These are phyloP conservation scores for Epizoanthus rinbou DNA, from an alignment of 92 coral and sea anemone species.

Conservation along the genomic window DNA sequence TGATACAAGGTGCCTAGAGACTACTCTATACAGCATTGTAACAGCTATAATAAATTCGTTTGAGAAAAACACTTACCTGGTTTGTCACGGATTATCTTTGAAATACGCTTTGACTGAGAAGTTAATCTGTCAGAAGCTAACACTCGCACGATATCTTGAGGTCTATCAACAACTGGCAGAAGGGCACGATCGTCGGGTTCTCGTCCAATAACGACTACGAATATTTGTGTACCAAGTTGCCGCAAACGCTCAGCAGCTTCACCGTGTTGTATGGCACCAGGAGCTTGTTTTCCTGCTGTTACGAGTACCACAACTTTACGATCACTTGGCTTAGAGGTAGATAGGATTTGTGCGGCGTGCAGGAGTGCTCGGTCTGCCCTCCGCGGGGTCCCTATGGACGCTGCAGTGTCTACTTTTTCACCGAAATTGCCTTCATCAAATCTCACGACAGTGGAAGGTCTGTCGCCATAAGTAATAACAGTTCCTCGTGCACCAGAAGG, in stretches of 20 bases:
- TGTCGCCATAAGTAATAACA: neutral
- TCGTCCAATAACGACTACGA: constrained; percentile 6
- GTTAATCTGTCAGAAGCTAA: neutral
- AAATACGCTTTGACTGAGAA: neutral
- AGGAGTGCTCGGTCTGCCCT: constrained; percentile 4
- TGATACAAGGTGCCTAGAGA: no score
- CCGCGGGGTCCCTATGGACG: neutral
- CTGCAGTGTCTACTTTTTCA: constrained; percentile 4
- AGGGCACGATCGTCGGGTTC: neutral
- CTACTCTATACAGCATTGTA: no score
- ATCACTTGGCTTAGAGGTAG: neutral
- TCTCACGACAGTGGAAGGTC: constrained; percentile 18
- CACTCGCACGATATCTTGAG: constrained; percentile 10
- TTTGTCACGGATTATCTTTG: neutral
- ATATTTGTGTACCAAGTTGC: constrained; percentile 6
- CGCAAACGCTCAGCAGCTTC: neutral
- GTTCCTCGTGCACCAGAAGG: constrained; percentile 27
- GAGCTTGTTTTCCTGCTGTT: constrained; percentile 4
- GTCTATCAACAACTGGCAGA: constrained; percentile 10
- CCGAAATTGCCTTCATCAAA: neutral
- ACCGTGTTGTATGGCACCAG: neutral
- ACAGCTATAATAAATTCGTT: no score
- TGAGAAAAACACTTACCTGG: neutral
- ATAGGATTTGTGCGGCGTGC: neutral
- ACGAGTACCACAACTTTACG: constrained; percentile 9